Conservation (phyloP, 2,113 vertebrate genomes). For the Varanus salvator region DNA sequence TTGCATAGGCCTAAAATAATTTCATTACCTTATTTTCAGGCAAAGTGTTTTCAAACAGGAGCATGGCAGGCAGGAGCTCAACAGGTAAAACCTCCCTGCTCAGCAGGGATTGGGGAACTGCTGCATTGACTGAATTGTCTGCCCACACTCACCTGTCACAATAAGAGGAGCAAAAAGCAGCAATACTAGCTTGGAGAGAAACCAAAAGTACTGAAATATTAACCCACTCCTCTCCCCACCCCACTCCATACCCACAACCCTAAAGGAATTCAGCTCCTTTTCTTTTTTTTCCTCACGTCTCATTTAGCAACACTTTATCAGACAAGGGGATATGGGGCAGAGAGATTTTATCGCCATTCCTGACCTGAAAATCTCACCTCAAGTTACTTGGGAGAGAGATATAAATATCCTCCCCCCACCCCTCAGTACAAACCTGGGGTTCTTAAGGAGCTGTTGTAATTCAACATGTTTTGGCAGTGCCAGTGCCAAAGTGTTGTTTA, state of each 20-base stretch:
- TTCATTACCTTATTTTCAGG: not conserved
- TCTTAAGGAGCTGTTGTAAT: not conserved
- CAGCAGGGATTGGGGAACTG: too few species aligned
- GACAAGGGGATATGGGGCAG: not conserved
- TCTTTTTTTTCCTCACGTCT: not conserved
- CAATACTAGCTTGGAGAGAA: not conserved
- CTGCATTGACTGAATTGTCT: not conserved
- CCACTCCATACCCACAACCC: not conserved
- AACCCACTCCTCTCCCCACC: not conserved
- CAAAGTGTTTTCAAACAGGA: not conserved
- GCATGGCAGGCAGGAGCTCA: not conserved
- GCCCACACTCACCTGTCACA: not conserved
- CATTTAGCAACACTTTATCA: slow-evolving; percentile 19
- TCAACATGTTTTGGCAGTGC: not conserved
- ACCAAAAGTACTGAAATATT: not conserved
- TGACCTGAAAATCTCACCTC: slow-evolving; percentile 10
- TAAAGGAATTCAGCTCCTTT: slow-evolving; percentile 1
- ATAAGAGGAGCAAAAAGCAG: not conserved
- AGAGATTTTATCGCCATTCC: slow-evolving; percentile 17
- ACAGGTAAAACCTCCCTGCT: not conserved
- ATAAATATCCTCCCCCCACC: not conserved
- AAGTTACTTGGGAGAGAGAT: not conserved
- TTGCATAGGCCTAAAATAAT: not conserved
- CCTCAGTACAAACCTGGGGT: too few species aligned
- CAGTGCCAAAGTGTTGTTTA: not conserved